These are phyloP conservation scores for Caenorhabditis macrosperma DNA, from an alignment of 2,888 invertebrate genomes.

Conservation along the genomic window DNA sequence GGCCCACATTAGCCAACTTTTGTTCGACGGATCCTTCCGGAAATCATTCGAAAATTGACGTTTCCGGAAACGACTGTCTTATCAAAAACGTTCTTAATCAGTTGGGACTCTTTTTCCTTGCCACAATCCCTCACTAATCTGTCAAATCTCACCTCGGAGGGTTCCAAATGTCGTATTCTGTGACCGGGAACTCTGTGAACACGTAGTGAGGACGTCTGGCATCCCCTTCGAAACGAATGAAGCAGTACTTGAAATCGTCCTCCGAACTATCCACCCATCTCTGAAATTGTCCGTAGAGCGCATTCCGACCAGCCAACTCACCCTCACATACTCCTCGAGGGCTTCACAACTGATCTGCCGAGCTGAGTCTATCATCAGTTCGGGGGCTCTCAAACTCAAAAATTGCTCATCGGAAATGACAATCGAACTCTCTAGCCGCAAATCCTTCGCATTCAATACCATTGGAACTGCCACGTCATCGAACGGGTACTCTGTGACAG, in stretches of 20 bases:
- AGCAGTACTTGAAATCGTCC: background rate
- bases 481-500: background rate
- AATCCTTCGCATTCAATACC: background rate
- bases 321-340: background rate
- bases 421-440: background rate
- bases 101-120: too few relatives aligned
- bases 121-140: too few relatives aligned
- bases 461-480: background rate
- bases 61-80: too few relatives aligned
- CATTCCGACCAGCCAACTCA: background rate
- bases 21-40: too few relatives aligned
- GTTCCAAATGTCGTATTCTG: background rate
- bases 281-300: background rate
- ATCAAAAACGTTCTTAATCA: too few relatives aligned
- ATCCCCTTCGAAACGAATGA: background rate
- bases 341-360: background rate
- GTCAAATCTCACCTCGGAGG: background rate
- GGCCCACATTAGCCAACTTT: too few relatives aligned
- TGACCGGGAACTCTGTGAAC: background rate
- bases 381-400: background rate
- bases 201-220: background rate
- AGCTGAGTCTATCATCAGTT: too few relatives aligned
- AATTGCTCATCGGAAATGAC: background rate
- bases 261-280: constrained; percentile 2
- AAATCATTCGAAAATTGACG: too few relatives aligned